A percentile compares a stretch with the other conserved stretches of the same genome.
Evolutionary conservation across 1,140 invertebrate genomes (phyloP).

Genomic region (Amyelois transitella): DNA sequence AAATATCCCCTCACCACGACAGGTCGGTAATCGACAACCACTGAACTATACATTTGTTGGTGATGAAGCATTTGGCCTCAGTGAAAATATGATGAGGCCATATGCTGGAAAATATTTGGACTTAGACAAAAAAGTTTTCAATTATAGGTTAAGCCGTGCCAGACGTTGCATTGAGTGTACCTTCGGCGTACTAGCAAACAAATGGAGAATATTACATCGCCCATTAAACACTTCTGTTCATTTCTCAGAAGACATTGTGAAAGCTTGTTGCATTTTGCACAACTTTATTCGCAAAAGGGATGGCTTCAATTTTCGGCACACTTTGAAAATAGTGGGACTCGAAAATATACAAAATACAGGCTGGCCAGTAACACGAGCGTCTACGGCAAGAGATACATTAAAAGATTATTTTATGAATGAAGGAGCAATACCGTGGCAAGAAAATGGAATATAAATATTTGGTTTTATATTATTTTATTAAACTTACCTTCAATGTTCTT

Average conservation of each 20-base stretch:
- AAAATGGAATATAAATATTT: background rate
- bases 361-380: background rate
- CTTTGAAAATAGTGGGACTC: background rate
- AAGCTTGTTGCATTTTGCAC: conserved; percentile 16
- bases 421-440: background rate
- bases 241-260: conserved; percentile 14
- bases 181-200: conserved; percentile 68
- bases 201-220: conserved; percentile 24
- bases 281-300: conserved; percentile 17
- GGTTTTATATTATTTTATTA: conserved; percentile 1
- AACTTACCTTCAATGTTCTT: conserved; percentile 4
- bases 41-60: too few species aligned
- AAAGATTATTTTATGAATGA: conserved; percentile 1
- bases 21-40: too few species aligned
- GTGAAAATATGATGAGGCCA: too few species aligned
- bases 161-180: conserved; percentile 53
- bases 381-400: background rate
- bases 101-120: too few species aligned
- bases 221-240: conserved; percentile 13
- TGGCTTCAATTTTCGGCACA: conserved; percentile 8
- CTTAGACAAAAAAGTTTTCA: conserved; percentile 46
- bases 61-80: too few species aligned
- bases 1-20: too few species aligned
- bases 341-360: background rate
- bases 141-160: conserved; percentile 58